Percentiles rank a stretch among this genome's conserved stretches.
Conservation (phyloP, 2,113 vertebrate genomes). For the Alces alces region DNA sequence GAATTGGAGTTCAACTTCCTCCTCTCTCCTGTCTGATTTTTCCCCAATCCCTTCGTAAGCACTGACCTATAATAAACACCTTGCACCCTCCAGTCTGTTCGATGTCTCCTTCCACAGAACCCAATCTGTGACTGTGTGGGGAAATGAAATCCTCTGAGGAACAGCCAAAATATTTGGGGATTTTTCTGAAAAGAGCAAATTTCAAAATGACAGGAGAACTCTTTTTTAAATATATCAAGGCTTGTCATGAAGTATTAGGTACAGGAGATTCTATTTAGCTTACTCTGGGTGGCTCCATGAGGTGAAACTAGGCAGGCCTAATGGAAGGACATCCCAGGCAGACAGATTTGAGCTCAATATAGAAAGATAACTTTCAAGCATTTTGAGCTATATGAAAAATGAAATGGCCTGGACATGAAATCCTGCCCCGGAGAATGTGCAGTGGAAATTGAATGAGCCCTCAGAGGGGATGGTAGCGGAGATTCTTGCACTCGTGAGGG, state of each 20-base stretch:
- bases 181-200: slow-evolving; percentile 5
- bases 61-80: background rate
- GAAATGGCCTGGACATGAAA: background rate
- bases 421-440: background rate
- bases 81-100: background rate
- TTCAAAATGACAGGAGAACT: slow-evolving; percentile 12
- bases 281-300: background rate
- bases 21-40: background rate
- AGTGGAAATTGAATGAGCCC: background rate
- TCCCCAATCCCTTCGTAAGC: background rate
- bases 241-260: background rate
- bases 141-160: background rate
- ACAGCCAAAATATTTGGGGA: background rate
- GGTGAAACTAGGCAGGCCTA: background rate
- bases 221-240: slow-evolving; percentile 17
- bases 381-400: background rate
- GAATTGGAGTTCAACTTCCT: background rate
- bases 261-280: background rate
- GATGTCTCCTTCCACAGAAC: background rate
- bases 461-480: background rate
- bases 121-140: background rate
- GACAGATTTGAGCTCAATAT: background rate
- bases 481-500: background rate
- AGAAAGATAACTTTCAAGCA: background rate
- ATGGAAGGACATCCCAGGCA: background rate